A percentile compares a stretch with the other conserved stretches of the same genome.
Conservation (phyloP, 2,113 vertebrate species). For the Charadrius vociferus region DNA sequence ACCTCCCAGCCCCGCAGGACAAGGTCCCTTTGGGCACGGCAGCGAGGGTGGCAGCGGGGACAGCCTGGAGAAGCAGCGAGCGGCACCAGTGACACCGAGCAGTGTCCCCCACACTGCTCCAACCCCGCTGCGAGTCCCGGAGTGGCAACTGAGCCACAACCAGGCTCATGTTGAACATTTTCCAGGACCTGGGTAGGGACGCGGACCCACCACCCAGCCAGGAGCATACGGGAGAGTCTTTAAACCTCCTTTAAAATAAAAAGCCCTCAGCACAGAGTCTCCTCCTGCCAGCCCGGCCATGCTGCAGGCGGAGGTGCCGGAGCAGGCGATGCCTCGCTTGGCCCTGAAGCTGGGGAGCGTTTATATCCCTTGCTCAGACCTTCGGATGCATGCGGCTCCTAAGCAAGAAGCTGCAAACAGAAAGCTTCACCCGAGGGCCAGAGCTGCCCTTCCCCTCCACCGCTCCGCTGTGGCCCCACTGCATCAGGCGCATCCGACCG, state of each 20-base stretch:
- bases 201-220: neutral
- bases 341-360: neutral
- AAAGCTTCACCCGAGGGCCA: neutral
- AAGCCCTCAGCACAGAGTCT: neutral
- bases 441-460: neutral
- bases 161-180: neutral
- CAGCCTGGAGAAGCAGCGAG: neutral
- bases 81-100: fast-evolving
- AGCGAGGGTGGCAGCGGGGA: fast-evolving
- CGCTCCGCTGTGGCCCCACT: fast-evolving
- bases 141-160: neutral
- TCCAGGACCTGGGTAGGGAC: neutral
- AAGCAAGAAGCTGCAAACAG: fast-evolving
- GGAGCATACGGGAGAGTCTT: neutral
- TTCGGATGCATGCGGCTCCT: fast-evolving
- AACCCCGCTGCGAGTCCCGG: neutral
- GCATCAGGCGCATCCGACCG: fast-evolving
- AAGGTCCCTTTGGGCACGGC: neutral
- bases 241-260: neutral
- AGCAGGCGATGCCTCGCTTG: neutral
- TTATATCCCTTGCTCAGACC: neutral
- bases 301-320: neutral
- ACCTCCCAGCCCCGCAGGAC: neutral
- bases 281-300: neutral
- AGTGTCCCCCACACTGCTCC: neutral